Evolutionary conservation across 2,888 invertebrate species (phyloP).

Genomic region (Drosophila acutilabella): DNA sequence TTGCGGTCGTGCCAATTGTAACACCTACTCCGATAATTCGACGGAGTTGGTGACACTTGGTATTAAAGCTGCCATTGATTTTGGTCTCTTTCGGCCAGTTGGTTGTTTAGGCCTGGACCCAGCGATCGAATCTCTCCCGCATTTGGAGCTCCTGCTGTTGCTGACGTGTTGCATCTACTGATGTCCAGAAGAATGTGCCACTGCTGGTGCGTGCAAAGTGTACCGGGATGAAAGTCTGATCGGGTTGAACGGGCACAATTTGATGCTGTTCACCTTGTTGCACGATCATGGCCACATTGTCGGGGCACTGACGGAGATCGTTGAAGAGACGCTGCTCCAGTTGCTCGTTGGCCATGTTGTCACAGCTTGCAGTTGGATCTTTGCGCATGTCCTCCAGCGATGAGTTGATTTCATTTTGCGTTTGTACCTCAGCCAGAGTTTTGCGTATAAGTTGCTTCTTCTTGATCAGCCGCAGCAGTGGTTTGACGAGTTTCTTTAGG

Average conservation of each 20-base stretch:
- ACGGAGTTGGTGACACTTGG: conserved; percentile 55
- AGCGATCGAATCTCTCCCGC: conserved; percentile 78
- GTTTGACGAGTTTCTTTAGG: conserved; percentile 83
- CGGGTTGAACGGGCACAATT: conserved; percentile 76
- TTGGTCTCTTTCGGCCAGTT: conserved; percentile 7
- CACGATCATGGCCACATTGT: conserved; percentile 90
- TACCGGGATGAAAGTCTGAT: conserved; percentile 87
- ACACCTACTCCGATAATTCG: conserved; percentile 29
- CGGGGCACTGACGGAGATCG: conserved; percentile 89
- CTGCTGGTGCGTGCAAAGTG: conserved; percentile 92
- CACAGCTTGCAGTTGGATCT: conserved; percentile 81
- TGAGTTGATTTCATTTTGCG: conserved; percentile 81
- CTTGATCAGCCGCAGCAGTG: conserved; percentile 81
- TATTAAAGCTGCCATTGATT: conserved; percentile 76
- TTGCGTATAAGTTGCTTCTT: conserved; percentile 83
- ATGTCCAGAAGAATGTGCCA: conserved; percentile 94
- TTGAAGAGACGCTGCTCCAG: conserved; percentile 91
- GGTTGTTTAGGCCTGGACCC: conserved; percentile 81
- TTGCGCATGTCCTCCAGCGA: conserved; percentile 84
- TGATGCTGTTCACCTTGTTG: conserved; percentile 86
- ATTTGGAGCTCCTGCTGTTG: conserved; percentile 48
- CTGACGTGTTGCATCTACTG: conserved; percentile 80
- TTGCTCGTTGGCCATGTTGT: conserved; percentile 89
- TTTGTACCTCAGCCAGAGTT: conserved; percentile 82
- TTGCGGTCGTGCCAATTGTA: conserved; percentile 58